Evolutionary conservation across 2,888 invertebrate genomes (phyloP).

Genomic region (Psylliodes chrysocephalus): DNA sequence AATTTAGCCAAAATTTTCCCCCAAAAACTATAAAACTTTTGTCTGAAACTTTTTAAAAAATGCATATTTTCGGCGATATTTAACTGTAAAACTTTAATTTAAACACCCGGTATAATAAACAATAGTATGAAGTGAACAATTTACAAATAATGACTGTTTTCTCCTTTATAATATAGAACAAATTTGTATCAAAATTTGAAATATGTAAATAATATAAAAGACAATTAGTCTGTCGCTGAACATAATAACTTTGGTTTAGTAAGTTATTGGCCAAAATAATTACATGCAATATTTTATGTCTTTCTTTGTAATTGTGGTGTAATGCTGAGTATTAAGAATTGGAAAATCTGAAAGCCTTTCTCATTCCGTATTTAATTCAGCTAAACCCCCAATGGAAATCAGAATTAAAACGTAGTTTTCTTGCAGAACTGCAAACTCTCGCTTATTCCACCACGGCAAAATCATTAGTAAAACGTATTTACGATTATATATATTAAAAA

Average conservation of each 20-base stretch:
- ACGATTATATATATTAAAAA: too few species aligned
- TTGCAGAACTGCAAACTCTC: slow-evolving; percentile 49
- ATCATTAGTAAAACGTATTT: neutral
- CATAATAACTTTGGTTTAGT: slow-evolving; percentile 44
- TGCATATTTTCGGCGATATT: too few species aligned
- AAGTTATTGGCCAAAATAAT: slow-evolving; percentile 59
- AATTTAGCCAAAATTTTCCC: too few species aligned
- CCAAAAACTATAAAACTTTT: too few species aligned
- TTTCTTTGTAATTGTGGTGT: slow-evolving; percentile 57
- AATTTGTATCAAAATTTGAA: too few species aligned
- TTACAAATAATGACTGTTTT: too few species aligned
- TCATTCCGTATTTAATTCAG: slow-evolving; percentile 63
- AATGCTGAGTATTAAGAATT: slow-evolving; percentile 60
- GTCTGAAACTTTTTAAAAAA: too few species aligned
- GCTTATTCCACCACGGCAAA: slow-evolving; percentile 43
- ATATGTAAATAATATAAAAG: too few species aligned
- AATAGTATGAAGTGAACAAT: too few species aligned
- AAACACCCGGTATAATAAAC: too few species aligned
- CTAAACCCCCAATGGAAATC: slow-evolving; percentile 64
- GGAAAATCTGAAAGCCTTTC: slow-evolving; percentile 64
- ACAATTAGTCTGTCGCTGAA: neutral
- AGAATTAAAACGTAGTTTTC: slow-evolving; percentile 65
- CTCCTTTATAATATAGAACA: too few species aligned
- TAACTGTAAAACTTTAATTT: too few species aligned
- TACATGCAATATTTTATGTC: slow-evolving; percentile 58